Conservation (phyloP, 2,797 vertebrate species). For the Bufotes viridis region DNA sequence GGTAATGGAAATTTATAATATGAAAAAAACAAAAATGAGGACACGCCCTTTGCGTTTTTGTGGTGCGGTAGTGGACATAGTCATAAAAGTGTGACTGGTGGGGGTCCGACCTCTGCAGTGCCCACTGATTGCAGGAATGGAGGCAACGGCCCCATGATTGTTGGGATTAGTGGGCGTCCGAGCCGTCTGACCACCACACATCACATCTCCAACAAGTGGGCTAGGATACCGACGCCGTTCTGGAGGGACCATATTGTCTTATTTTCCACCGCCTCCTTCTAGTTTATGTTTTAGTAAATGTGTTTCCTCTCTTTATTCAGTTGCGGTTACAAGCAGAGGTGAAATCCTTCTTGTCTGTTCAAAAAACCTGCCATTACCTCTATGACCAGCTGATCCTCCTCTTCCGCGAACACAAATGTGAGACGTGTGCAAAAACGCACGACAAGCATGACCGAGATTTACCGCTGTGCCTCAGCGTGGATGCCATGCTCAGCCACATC, state of each 20-base stretch:
- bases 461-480: slow-evolving; percentile 2
- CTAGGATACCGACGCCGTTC: no score
- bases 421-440: not conserved
- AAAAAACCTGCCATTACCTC: not conserved
- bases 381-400: not conserved
- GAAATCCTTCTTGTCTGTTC: not conserved
- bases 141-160: no score
- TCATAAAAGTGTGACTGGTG: no score
- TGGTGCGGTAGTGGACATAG: no score
- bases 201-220: no score
- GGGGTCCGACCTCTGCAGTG: no score
- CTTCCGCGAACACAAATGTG: not conserved
- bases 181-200: no score
- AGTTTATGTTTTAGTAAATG: not conserved
- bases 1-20: not conserved
- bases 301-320: not conserved
- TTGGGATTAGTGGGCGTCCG: no score
- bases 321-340: not conserved
- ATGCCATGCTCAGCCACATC: slow-evolving; percentile 9
- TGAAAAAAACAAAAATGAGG: no score
- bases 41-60: no score
- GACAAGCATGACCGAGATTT: not conserved
- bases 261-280: not conserved
- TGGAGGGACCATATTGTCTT: not conserved
- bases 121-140: no score